Conservation (phyloP, 2,888 invertebrate species). For the Sinelater perroti region DNA sequence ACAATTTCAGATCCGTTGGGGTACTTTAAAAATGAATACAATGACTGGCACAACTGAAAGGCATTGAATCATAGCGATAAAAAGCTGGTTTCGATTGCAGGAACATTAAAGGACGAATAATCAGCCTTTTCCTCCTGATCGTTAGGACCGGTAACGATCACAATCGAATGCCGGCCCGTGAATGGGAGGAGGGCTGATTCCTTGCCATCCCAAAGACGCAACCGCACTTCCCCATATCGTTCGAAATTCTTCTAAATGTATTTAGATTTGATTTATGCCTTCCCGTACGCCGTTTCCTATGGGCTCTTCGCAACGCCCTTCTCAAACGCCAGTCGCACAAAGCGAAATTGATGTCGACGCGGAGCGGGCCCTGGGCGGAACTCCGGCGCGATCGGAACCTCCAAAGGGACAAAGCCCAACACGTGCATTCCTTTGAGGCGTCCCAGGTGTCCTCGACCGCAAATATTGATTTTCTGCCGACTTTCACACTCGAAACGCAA, state of each 20-base stretch:
- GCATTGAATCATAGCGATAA: no score
- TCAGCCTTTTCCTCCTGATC: no score
- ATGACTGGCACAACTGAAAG: no score
- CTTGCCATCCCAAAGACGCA: conserved; percentile 28
- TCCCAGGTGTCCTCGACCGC: conserved; percentile 44
- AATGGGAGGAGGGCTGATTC: conserved; percentile 27
- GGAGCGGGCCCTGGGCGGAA: conserved; percentile 34
- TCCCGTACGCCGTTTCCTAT: conserved; percentile 20
- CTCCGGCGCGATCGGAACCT: conserved; percentile 33
- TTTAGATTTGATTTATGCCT: conserved; percentile 36
- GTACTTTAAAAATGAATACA: no score
- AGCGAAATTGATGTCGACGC: conserved; percentile 13
- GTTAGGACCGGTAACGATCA: no score
- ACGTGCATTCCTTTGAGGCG: conserved; percentile 36
- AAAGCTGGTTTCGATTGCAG: no score
- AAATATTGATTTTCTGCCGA: conserved; percentile 48
- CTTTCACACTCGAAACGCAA: conserved; percentile 37
- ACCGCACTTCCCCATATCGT: conserved; percentile 35
- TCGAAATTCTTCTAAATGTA: conserved; percentile 30
- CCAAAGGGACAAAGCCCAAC: conserved; percentile 35
- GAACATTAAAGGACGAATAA: no score
- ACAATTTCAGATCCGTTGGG: no score
- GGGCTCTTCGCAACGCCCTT: conserved; percentile 17
- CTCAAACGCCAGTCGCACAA: conserved; percentile 12
- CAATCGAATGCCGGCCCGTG: no score